These are phyloP conservation scores for Habropoda laboriosa DNA, from an alignment of 1,140 invertebrate species.

Conservation along the genomic window DNA sequence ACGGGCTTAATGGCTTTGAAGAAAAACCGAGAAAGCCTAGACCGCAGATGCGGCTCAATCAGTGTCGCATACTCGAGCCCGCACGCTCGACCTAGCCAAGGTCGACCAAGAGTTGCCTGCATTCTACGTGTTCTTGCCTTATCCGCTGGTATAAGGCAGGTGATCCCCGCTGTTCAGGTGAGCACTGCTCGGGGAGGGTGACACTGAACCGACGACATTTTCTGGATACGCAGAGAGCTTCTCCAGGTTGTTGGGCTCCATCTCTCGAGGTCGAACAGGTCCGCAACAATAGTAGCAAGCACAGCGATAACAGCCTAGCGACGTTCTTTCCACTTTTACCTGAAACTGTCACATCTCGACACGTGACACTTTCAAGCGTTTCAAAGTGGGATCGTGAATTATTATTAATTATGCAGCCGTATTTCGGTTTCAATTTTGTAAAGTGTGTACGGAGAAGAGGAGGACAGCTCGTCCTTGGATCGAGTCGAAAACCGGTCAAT, in stretches of 20 bases:
- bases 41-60: conserved; percentile 75
- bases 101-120: conserved; percentile 74
- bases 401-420: too few relatives aligned
- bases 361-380: neutral
- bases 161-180: conserved; percentile 68
- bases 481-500: conserved; percentile 74
- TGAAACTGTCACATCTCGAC: neutral
- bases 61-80: conserved; percentile 73
- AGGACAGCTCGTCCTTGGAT: conserved; percentile 56
- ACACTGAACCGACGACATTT: conserved; percentile 77
- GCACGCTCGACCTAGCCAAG: conserved; percentile 80
- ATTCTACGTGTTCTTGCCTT: conserved; percentile 81
- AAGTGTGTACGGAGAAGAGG: conserved; percentile 19
- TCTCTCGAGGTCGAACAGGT: conserved; percentile 60
- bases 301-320: neutral
- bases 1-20: conserved; percentile 48
- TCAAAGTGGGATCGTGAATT: too few relatives aligned
- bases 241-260: conserved; percentile 54
- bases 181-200: conserved; percentile 57
- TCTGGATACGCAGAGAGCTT: conserved; percentile 68
- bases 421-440: neutral
- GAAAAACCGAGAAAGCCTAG: conserved; percentile 58
- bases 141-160: conserved; percentile 67
- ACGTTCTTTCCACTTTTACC: neutral
- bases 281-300: neutral